A percentile compares a stretch with the other conserved stretches of the same genome.
These are phyloP conservation scores for Pygoscelis adeliae DNA, from an alignment of 2,113 vertebrate genomes.

Conservation along the genomic window DNA sequence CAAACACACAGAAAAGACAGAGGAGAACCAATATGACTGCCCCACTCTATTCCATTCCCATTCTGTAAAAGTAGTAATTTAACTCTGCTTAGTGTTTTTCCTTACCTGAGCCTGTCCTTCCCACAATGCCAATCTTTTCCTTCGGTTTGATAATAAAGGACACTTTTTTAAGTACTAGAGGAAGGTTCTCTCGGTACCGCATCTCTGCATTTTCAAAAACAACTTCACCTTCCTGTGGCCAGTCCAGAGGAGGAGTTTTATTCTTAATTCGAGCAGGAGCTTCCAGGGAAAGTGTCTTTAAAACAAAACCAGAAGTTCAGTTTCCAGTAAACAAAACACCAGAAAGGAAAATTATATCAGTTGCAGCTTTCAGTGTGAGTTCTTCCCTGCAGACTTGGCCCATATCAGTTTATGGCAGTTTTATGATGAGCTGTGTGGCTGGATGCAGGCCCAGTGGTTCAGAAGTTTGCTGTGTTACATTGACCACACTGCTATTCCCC, in stretches of 20 bases:
- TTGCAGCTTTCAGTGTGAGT: not conserved
- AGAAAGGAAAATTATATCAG: not conserved
- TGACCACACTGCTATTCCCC: not conserved
- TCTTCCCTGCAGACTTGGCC: not conserved
- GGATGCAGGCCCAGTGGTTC: not conserved
- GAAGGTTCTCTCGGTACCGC: slow-evolving; percentile 90
- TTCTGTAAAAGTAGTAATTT: not conserved
- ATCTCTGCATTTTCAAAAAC: slow-evolving; percentile 88
- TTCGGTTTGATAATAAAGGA: slow-evolving; percentile 90
- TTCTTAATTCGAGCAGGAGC: slow-evolving; percentile 90
- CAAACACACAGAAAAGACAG: not conserved
- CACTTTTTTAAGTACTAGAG: slow-evolving; percentile 90
- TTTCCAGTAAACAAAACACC: not conserved
- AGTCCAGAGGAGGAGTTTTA: slow-evolving; percentile 83
- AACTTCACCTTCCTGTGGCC: slow-evolving; percentile 91
- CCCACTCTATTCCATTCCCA: not conserved
- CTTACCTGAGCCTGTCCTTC: slow-evolving; percentile 91
- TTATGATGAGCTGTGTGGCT: not conserved
- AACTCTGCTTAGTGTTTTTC: not conserved
- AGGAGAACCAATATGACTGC: not conserved
- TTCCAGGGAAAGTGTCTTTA: slow-evolving; percentile 89
- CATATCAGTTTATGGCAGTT: not conserved
- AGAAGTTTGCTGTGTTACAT: not conserved
- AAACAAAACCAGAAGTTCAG: not conserved
- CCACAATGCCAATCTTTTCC: slow-evolving; percentile 93